Conservation (phyloP, 1,140 invertebrate species). For the Magallana angulata region DNA sequence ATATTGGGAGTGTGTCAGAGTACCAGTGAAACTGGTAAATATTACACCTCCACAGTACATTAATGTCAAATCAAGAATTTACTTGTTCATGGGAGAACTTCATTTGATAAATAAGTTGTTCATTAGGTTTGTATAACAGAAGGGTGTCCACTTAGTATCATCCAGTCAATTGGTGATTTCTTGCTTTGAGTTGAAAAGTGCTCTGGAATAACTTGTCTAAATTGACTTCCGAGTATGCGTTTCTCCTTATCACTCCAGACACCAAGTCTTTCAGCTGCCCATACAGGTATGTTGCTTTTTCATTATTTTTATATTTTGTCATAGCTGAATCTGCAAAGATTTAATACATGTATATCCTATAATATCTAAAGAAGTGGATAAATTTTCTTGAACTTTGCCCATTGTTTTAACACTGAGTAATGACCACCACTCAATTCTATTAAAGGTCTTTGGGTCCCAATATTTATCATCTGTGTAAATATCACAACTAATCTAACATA, state of each 20-base stretch:
- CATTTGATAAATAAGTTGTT: background rate
- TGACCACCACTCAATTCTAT: background rate
- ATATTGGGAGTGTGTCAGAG: too few relatives aligned
- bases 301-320: slow-evolving; percentile 52
- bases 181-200: slow-evolving; percentile 58
- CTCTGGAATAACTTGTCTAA: slow-evolving; percentile 82
- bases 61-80: too few relatives aligned
- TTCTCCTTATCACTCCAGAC: slow-evolving; percentile 83
- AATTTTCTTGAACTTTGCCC: background rate
- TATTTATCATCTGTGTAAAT: background rate
- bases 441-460: background rate
- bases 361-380: too few relatives aligned
- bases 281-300: slow-evolving; percentile 73
- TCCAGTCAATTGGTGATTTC: background rate
- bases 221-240: slow-evolving; percentile 85
- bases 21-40: too few relatives aligned
- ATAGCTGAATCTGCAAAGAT: slow-evolving; percentile 62
- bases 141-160: background rate
- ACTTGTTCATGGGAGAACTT: background rate
- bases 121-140: background rate
- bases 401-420: background rate
- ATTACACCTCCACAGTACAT: too few relatives aligned
- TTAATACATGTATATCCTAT: too few relatives aligned
- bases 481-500: background rate
- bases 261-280: slow-evolving; percentile 83